A percentile compares a stretch with the other conserved stretches of the same genome.
These are phyloP conservation scores for Babyrousa celebensis DNA, from an alignment of 2,797 vertebrate genomes.

Conservation along the genomic window DNA sequence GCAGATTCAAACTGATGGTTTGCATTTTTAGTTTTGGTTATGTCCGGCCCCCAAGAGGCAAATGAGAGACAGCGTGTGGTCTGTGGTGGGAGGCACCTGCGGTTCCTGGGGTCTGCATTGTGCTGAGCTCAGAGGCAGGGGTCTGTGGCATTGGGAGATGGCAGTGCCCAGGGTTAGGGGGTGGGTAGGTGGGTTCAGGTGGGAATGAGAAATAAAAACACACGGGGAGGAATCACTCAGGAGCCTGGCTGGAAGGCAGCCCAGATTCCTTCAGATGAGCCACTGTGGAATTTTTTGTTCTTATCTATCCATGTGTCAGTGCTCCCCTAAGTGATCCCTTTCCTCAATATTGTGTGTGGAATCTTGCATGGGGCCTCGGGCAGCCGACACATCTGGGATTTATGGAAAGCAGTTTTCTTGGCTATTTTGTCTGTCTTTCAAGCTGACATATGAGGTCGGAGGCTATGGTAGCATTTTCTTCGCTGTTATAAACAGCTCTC, in stretches of 20 bases:
- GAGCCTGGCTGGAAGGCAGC: background rate
- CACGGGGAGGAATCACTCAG: background rate
- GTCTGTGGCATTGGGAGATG: background rate
- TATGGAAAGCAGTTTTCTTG: constrained; percentile 29
- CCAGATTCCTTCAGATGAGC: background rate
- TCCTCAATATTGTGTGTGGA: background rate
- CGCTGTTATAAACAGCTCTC: constrained; percentile 63
- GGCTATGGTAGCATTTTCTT: constrained; percentile 69
- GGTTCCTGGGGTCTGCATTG: too few relatives aligned
- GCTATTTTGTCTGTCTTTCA: constrained; percentile 37
- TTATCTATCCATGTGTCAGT: background rate
- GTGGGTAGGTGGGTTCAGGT: background rate
- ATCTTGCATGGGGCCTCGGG: background rate
- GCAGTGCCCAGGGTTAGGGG: background rate
- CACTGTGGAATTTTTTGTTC: background rate
- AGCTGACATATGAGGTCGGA: background rate
- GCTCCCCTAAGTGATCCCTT: background rate
- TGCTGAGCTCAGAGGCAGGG: background rate
- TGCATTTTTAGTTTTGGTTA: background rate
- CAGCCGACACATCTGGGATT: constrained; percentile 1
- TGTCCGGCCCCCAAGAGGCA: background rate
- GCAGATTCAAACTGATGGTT: background rate
- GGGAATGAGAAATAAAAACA: background rate
- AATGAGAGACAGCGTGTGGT: background rate
- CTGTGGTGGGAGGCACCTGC: background rate